Evolutionary conservation across 2,888 invertebrate genomes (phyloP).

Genomic region (Hyposoter dolosus): DNA sequence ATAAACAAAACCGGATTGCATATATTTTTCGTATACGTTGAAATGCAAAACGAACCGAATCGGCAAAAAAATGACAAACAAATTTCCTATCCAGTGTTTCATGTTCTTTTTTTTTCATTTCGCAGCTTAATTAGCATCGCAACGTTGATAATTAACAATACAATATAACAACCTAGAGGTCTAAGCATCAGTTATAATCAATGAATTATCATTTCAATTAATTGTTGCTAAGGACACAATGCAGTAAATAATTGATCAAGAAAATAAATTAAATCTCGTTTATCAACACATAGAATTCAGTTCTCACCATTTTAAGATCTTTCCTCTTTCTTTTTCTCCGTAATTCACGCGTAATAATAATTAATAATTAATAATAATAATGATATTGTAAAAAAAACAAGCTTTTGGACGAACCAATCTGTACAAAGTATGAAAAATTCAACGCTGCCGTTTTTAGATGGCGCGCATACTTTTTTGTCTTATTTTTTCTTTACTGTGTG

Average conservation of each 20-base stretch:
- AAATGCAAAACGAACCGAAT: conserved; percentile 25
- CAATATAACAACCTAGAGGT: not conserved
- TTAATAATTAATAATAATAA: conserved; percentile 39
- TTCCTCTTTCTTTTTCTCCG: conserved; percentile 27
- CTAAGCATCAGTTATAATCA: not conserved
- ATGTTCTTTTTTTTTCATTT: not conserved
- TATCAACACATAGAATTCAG: conserved; percentile 32
- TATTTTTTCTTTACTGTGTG: conserved; percentile 52
- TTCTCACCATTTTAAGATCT: conserved; percentile 24
- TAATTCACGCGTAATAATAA: not conserved
- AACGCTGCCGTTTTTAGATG: conserved; percentile 37
- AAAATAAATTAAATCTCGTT: conserved; percentile 64
- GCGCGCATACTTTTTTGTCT: conserved; percentile 37
- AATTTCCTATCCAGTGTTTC: not conserved
- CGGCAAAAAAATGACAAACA: conserved; percentile 1
- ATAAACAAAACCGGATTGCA: conserved; percentile 13
- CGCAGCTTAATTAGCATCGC: conserved; percentile 1
- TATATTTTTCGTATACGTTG: conserved; percentile 10
- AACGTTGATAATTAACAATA: conserved; percentile 3
- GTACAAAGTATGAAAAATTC: conserved; percentile 63
- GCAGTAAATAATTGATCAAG: conserved; percentile 32
- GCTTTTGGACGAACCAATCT: conserved; percentile 51
- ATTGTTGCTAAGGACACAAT: not conserved
- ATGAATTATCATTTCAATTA: not conserved
- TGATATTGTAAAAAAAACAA: conserved; percentile 57